Conservation (phyloP, 92 coral and sea anemone species). For the Micromussa lordhowensis region DNA sequence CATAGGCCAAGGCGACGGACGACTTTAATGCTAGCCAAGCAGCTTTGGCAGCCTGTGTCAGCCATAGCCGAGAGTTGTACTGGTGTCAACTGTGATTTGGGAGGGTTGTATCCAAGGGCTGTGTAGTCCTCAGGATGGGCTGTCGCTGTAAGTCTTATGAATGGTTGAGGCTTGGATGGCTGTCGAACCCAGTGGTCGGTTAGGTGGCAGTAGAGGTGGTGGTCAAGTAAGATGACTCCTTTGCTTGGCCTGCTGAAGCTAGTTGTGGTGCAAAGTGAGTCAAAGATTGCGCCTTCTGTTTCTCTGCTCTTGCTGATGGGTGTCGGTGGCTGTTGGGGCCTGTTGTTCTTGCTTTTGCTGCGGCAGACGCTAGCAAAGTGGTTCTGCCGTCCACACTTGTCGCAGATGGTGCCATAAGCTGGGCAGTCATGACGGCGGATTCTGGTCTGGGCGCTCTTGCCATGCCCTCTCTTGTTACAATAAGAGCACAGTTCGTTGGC, state of each 20-base stretch:
- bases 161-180: constrained; percentile 48
- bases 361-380: constrained; percentile 60
- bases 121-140: constrained; percentile 57
- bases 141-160: neutral
- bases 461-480: constrained; percentile 75
- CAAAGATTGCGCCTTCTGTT: constrained; percentile 19
- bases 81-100: constrained; percentile 39
- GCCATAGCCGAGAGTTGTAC: constrained; percentile 71
- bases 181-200: constrained; percentile 36
- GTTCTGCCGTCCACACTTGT: constrained; percentile 50
- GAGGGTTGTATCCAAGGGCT: constrained; percentile 58
- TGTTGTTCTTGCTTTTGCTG: constrained; percentile 40
- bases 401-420: constrained; percentile 61
- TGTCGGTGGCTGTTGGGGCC: neutral
- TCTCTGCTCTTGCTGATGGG: neutral
- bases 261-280: constrained; percentile 2
- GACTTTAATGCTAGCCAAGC: constrained; percentile 68
- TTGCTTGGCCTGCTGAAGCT: neutral
- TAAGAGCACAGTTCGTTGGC: constrained; percentile 53
- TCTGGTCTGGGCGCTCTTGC: constrained; percentile 58
- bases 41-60: constrained; percentile 77
- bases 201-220: constrained; percentile 22
- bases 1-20: constrained; percentile 58
- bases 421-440: constrained; percentile 59
- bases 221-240: constrained; percentile 39